phyloP scores from a whole-genome alignment of 2,113 vertebrate genomes.

The Corydoras maculifer region DNA sequence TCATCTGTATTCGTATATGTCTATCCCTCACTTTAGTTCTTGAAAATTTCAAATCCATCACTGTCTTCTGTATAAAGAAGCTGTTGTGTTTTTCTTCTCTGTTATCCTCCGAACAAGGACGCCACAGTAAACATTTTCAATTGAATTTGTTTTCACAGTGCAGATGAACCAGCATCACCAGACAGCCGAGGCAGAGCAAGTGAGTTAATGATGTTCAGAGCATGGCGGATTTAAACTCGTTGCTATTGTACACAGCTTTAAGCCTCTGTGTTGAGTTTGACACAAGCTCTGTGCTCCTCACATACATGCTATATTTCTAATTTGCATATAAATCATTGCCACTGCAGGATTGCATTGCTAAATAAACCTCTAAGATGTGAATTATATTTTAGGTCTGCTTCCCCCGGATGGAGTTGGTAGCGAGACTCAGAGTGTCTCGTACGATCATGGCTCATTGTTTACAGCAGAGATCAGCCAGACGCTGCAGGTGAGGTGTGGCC shows the following conservation, averaged over 20 bases:
- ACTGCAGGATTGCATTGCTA: too few species aligned
- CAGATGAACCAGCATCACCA: slow-evolving; percentile 35
- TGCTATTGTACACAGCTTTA: neutral
- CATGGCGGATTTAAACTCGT: neutral
- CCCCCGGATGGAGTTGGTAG: slow-evolving; percentile 32
- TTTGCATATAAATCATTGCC: too few species aligned
- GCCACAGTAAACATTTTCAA: neutral
- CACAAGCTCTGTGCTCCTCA: too few species aligned
- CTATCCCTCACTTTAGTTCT: too few species aligned
- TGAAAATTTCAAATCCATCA: too few species aligned
- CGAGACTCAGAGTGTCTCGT: slow-evolving; percentile 14
- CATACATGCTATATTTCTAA: too few species aligned
- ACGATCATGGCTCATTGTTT: slow-evolving; percentile 22
- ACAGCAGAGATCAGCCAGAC: slow-evolving; percentile 28
- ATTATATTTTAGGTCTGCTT: neutral
- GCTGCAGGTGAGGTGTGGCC: slow-evolving; percentile 43
- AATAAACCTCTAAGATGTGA: too few species aligned
- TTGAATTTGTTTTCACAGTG: slow-evolving; percentile 36
- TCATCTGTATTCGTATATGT: too few species aligned
- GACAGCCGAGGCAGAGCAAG: slow-evolving; percentile 39
- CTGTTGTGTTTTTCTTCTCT: neutral
- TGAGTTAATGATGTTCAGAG: slow-evolving; percentile 29
- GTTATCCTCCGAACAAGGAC: neutral
- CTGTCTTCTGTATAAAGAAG: neutral
- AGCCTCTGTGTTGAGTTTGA: neutral